Percentiles rank a stretch among this genome's conserved stretches.
Conservation (phyloP, 2,888 invertebrate genomes). For the Stenolophus ochropezus region DNA sequence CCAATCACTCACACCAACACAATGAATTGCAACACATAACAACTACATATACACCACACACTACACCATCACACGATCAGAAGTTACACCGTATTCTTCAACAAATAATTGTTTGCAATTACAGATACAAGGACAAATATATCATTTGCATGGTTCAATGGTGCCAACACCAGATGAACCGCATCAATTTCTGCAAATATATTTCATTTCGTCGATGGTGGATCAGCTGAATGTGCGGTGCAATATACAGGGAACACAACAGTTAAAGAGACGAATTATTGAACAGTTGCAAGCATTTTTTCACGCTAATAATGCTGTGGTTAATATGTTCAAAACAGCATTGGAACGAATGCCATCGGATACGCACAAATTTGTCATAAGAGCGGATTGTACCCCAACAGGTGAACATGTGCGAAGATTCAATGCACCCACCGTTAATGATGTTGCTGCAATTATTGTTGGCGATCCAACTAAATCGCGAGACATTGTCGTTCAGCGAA, state of each 20-base stretch:
- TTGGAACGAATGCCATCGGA: slow-evolving; percentile 66
- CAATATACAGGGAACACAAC: neutral
- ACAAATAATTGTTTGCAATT: too few relatives aligned
- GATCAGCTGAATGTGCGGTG: slow-evolving; percentile 61
- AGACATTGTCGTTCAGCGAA: slow-evolving; percentile 66
- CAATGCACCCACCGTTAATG: slow-evolving; percentile 69
- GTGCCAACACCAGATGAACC: slow-evolving; percentile 61
- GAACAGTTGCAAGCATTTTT: slow-evolving; percentile 5
- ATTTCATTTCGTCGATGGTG: slow-evolving; percentile 64
- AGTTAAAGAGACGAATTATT: neutral
- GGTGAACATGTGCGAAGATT: slow-evolving; percentile 67
- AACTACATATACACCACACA: too few relatives aligned
- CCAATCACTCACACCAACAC: too few relatives aligned
- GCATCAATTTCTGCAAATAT: slow-evolving; percentile 65
- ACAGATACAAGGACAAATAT: slow-evolving; percentile 62
- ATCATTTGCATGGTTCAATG: slow-evolving; percentile 59
- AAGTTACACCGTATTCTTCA: too few relatives aligned
- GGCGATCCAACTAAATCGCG: slow-evolving; percentile 67
- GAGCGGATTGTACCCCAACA: slow-evolving; percentile 67
- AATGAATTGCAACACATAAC: too few relatives aligned
- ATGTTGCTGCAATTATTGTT: slow-evolving; percentile 69
- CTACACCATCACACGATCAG: too few relatives aligned
- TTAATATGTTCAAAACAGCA: slow-evolving; percentile 63
- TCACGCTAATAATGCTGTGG: neutral
- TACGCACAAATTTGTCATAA: slow-evolving; percentile 67